Evolutionary conservation across 2,888 invertebrate genomes (phyloP), one percentile per base, ranked within the genome.

Genomic region (Metalampra italica): DNA sequence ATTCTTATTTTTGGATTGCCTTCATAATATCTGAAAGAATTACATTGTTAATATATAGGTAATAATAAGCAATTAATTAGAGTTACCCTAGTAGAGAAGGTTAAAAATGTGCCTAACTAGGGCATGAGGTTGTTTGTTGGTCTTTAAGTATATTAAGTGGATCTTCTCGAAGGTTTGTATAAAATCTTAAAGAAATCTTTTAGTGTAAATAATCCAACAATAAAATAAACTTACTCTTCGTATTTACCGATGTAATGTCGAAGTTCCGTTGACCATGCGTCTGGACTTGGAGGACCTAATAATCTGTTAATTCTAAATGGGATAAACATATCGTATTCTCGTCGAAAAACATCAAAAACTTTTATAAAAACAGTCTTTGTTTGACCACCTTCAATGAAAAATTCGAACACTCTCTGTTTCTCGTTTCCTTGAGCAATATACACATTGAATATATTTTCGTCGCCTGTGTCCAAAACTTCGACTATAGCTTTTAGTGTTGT

Each of bases 221-320:
- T 34, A 42, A 12, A 43, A 45, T 42, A n/a, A 42, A 71, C 78
- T 70, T 66, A 88, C 88, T 76, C 63, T 58, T 83, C 80, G 59
- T 70, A 70, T 57, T 73, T 59, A 40, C 73, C 71, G 34, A 78
- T 73, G 51, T 84, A 89, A 64, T 80, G 65, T 14, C 69, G 70
- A 37, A 85, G 62, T 61, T 86, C 82, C 22, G 77, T 78, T 9
- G 85, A 77, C 43, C 53, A 56, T 29, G 65, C 40, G 61, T 73
- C 60, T 61, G 75, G 51, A 55, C 74, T 57, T 5, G 91, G 87
- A 7, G 93, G 92, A 0, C 92, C 93, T 43, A 93, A 58, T 39
- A 92, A 66, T 46, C 82, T 84, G 60, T 93, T 93, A 13, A 93
- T 75, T 60, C 90, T 78, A 51, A 92, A 82, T 0, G 93, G 93